Evolutionary conservation across 2,888 invertebrate species (phyloP), one percentile per base, ranked within the genome.

Genomic region (Ochropleura leucogaster): DNA sequence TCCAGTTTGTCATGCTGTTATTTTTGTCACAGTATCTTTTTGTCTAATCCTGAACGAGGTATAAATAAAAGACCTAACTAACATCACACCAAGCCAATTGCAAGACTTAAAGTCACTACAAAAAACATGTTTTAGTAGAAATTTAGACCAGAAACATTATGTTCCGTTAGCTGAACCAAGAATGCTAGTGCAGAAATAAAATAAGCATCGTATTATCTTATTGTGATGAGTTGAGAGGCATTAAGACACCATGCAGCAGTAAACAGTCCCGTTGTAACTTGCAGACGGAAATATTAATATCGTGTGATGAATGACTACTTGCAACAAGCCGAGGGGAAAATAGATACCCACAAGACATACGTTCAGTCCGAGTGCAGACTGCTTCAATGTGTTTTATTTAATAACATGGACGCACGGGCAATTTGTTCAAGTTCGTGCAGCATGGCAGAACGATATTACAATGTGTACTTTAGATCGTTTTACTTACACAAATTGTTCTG

Each of bases 271-370:
- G 87, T 88, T 88, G 82, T 68, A 79, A 83, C 62, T 62, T 82
- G 79, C 88, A 82, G 79, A 85, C 88, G 82, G 84, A 87, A 88
- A 87, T 87, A 87, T 82, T 88, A 88, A 88, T 87, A 83, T 73
- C 59, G 67, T 72, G 51, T 83, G 81, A 87, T 83, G 79, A 85
- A 87, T 77, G 72, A 72, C 75, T 76, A 79, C 80, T 77, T 77
- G 79, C 75, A 79, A 79, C 72, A 74, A 77, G 67, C 67, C 66
- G 81, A 71, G 81, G 76, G 69, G 76, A 84, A 84, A 82, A 85
- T 85, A 79, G 73, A 77, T 84, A 62, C 64, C 47, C 63, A 66
- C 74, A 79, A 74, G 68, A 84, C 70, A 66, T 65, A 69, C 59
- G 57, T 63, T 73, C 59, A 55, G 57, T 63, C 63, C 20, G 44